Base-by-base conservation (phyloP, 2,888 invertebrate species). In the Sarcophaga carnaria region DNA sequence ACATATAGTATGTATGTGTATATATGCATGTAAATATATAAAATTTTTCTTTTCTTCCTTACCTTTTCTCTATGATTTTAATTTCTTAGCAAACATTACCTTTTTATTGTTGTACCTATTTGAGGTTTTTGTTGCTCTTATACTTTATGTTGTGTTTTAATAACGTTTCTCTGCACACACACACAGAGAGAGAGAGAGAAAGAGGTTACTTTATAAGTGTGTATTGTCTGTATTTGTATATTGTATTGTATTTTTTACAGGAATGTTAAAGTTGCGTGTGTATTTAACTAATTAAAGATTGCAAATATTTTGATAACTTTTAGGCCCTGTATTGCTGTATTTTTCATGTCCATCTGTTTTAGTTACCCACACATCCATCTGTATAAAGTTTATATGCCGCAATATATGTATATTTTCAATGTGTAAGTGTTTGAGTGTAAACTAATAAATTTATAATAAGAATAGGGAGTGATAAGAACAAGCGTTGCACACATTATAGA, bases 261-360 rank as follows among this genome's bases (percentile, higher is more conserved):
- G 54, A 17, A 12, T 54, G n/a, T 45, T 67, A 10, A 20, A 67
- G 20, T 45, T 67, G 47, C 47, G 47, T 47, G 5, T 14, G 45
- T 67, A 12, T 67, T 45, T 20, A 67, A 67, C 67, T 67, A 67
- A 67, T 67, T 67, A 67, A 37, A 67, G 67, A 67, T 67, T 45
- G 37, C 11, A 45, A 67, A 37, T 45, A 47, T 67, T 67, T 47
- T 12, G 67, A 67, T 67, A 67, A 67, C n/a, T 45, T 47, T 47
- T 45, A 20, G 67, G 14, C 12, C 17, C 54, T 14, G 0, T 17
- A 54, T 54, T 54, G 54, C 4, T 0, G 4, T 54, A 37, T 37
- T 37, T 54, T 54, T 54, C 17, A 17, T 54, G 54, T 54, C 17
- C 54, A 54, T 54, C 54, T 54, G 54, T 54, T 54, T 54, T 17